Evolutionary conservation across 2,113 vertebrate genomes (phyloP), one percentile per base, ranked within the genome.

Genomic region (Elgaria multicarinata): DNA sequence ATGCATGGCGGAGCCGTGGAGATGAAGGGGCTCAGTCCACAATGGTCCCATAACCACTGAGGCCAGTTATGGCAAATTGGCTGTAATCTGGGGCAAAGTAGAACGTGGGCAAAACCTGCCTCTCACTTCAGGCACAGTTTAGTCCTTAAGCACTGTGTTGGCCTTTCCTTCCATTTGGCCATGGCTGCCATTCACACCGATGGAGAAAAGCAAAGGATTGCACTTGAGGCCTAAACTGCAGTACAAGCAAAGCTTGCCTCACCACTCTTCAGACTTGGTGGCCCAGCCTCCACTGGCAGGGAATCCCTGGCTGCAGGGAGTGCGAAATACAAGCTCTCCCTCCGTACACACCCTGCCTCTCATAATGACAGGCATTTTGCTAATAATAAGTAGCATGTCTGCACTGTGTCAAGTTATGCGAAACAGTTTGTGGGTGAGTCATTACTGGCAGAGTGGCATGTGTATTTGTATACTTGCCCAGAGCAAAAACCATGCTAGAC

Each of bases 321-420:
- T 72, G 67, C 74, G 46, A 72, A 88, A 46, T 71, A 26, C 87
- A 88, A 82, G 50, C 79, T 8, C 13, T 36, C 69, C 18, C 28
- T 64, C 69, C 69, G 26, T 24, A 72, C 16, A 18, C 69, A 62
- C 79, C 53, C 53, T 66, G 80, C 69, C 69, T 75, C 39, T 89
- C 55, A 83, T 46, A 75, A 64, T n/a, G 55, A 64, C 71, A 46
- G 69, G 42, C 55, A 7, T 62, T 83, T 75, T 89, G 69, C 80
- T 83, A 82, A 74, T 71, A 88, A 89, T 83, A 82, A 82, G 80
- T 77, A 66, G 88, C 33, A 67, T 66, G 81, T 50, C 58, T 89
- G 72, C 58, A 77, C 80, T 84, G 44, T 77, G 72, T 77, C 42
- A 66, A 76, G 46, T 64, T 84, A 76, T 66, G 87, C 53, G 55